These are phyloP conservation scores for Coptodon bakossiorum DNA, from an alignment of 2,113 vertebrate species.

Conservation along the genomic window DNA sequence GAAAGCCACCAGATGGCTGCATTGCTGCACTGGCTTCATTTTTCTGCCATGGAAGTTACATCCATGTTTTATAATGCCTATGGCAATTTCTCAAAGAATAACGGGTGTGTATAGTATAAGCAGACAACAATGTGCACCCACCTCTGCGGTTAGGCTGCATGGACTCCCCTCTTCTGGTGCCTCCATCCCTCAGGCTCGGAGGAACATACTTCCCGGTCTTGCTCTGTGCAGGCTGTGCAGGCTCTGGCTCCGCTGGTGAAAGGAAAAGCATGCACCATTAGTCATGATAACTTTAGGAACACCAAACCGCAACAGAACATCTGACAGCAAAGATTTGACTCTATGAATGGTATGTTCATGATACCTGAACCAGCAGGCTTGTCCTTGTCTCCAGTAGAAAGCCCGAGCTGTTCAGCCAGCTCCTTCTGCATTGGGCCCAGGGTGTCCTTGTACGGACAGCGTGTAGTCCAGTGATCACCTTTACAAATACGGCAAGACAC, in stretches of 20 bases:
- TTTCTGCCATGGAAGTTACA: neutral
- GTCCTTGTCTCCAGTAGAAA: slow-evolving; percentile 87
- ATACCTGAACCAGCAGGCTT: slow-evolving; percentile 79
- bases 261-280: neutral
- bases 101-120: fast-evolving
- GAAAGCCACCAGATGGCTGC: neutral
- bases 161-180: slow-evolving; percentile 85
- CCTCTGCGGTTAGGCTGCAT: slow-evolving; percentile 96
- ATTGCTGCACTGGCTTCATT: fast-evolving
- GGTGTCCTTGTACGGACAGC: slow-evolving; percentile 95
- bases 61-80: neutral
- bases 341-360: neutral
- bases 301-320: neutral
- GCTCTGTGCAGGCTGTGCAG: slow-evolving; percentile 80
- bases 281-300: neutral
- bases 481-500: slow-evolving; percentile 97
- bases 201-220: slow-evolving; percentile 95
- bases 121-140: neutral
- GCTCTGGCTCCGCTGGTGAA: slow-evolving; percentile 77
- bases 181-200: slow-evolving; percentile 84
- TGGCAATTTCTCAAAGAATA: neutral
- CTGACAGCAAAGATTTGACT: neutral
- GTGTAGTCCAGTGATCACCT: slow-evolving; percentile 97
- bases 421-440: slow-evolving; percentile 98
- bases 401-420: slow-evolving; percentile 88